phyloP scores from a whole-genome alignment of 2,888 invertebrate species.

The Agrotis segetum region DNA sequence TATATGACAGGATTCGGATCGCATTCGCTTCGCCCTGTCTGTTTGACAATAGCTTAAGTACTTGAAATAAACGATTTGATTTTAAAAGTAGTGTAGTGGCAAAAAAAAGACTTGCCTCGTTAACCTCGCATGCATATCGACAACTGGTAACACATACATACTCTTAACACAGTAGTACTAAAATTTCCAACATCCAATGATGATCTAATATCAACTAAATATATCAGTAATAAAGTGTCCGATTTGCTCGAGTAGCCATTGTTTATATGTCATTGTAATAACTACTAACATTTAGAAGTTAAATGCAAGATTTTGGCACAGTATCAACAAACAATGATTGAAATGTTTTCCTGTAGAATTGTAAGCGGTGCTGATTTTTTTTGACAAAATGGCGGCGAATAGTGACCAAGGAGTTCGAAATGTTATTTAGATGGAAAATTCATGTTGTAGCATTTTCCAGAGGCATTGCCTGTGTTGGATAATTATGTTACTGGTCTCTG shows the following conservation, averaged over 20 bases:
- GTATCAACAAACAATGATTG: conserved; percentile 24
- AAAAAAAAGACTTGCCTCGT: too few relatives aligned
- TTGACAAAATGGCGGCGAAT: conserved; percentile 1
- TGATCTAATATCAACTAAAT: conserved; percentile 33
- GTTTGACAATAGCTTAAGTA: too few relatives aligned
- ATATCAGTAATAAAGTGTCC: conserved; percentile 28
- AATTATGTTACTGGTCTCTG: too few relatives aligned
- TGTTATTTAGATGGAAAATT: too few relatives aligned
- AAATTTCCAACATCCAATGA: not conserved
- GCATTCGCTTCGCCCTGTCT: too few relatives aligned
- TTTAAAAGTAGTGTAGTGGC: too few relatives aligned
- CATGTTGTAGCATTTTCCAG: too few relatives aligned
- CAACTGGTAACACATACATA: too few relatives aligned
- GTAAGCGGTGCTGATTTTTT: not conserved
- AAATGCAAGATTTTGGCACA: conserved; percentile 30
- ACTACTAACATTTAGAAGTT: conserved; percentile 42
- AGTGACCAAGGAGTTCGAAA: not conserved
- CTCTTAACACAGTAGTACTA: not conserved
- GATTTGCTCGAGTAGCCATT: conserved; percentile 15
- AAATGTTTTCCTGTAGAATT: not conserved
- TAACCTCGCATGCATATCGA: too few relatives aligned
- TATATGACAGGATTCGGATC: too few relatives aligned
- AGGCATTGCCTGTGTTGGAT: too few relatives aligned
- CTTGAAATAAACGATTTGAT: too few relatives aligned
- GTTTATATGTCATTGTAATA: conserved; percentile 53